Base-by-base conservation (phyloP, 2,113 vertebrate genomes). In the Muntiacus muntjak region DNA sequence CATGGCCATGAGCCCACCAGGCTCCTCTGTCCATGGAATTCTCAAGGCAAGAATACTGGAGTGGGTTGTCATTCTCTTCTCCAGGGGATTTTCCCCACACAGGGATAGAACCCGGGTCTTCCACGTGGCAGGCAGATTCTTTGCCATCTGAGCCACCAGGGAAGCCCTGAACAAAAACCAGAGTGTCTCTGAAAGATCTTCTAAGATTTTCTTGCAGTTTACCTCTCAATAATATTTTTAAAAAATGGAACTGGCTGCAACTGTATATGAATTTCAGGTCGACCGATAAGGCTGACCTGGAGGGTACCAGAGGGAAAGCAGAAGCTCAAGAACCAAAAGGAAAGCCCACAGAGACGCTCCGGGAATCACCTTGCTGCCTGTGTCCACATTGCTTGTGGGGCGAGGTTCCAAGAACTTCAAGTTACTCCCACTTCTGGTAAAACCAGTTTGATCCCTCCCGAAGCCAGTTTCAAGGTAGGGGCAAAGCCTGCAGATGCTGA, bases 381-480 rank as follows among this genome's bases (percentile, higher is more conserved):
- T 1, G n/a, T 11, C 40, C 19, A 21, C 30, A 4, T 0, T 13
- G 19, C 1, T 5, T 23, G 50, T 47, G 19, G 3, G 28, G 2
- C 23, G n/a, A 84, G 13, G 23, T 58, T 94, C 58, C 82, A 9
- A 5, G 36, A 58, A 23, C 11, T 36, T 55, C 64, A 16, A 26
- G 12, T 15, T 9, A 36, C 52, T 58, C 45, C 57, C 33, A 33
- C 25, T 60, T 93, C 40, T 15, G 17, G 28, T 21, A 67, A 30
- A 30, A 25, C 52, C 28, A 45, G 62, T 36, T 25, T 17, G 14
- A 50, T 71, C 43, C 78, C 26, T 84, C 60, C 50, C 25, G 26
- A 62, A 87, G 26, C 57, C 76, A 71, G 45, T 26, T 64, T 57
- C 82, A 36, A 52, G 11, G 30, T 1, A 52, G 57, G 12, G 26